Base-by-base conservation (phyloP, 2,113 vertebrate genomes). In the Vulpes ferrilata region DNA sequence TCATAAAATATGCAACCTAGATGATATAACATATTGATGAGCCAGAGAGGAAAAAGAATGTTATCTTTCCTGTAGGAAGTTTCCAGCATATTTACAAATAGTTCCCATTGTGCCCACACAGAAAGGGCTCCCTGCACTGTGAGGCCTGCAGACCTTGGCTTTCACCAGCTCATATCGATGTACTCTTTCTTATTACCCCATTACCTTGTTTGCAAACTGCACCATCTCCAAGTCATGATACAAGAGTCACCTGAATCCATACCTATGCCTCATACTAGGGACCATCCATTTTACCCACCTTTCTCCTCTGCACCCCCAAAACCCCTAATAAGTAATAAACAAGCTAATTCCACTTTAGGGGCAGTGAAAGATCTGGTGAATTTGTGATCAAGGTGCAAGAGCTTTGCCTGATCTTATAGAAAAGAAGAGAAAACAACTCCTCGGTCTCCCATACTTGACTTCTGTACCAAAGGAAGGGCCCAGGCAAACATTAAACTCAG, bases 1-100 rank as follows among this genome's bases (percentile, higher is more conserved):
- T 96, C 48, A 84, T 80, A 80, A 79, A 96, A 90, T 85, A 96
- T 48, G 57, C 35, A 80, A 88, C 81, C 12, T 59, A 83, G 64
- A 7, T 55, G 25, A 55, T 22, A 35, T 22, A 85, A 57, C 32
- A 60, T 88, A 78, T 15, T n/a, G 11, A 86, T 17, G 60, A 60
- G 23, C 43, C 22, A 76, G 38, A 55, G 57, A 67, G 23, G 51
- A 87, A 71, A 82, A 38, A 69, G 5, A 27, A 48, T 90, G 20
- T 71, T 62, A 43, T 32, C 32, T 53, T 9, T 59, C 32, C 64
- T 93, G 23, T 35, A 67, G 38, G 89, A 89, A 73, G 27, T 65
- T 60, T 60, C 67, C 35, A 67, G 8, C 30, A 38, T 59, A 22
- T 65, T 82, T 20, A 15, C 27, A 55, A 89, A 73, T 23, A 74